These are phyloP conservation scores for Anadara kagoshimensis DNA, from an alignment of 1,140 invertebrate genomes.

Conservation along the genomic window DNA sequence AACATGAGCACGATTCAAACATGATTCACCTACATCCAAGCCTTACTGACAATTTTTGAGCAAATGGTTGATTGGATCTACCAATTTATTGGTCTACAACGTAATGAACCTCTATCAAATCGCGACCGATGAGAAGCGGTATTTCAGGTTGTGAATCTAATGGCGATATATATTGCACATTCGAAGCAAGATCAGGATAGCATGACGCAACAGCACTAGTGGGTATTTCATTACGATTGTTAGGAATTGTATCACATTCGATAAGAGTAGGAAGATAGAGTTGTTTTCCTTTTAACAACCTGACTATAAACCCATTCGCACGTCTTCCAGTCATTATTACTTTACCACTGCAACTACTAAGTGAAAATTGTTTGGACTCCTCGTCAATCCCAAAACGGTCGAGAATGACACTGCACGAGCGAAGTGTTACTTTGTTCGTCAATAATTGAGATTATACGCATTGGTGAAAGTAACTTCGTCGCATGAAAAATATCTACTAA, in stretches of 20 bases:
- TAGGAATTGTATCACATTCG: constrained; percentile 32
- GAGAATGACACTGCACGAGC: constrained; percentile 13
- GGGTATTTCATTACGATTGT: constrained; percentile 30
- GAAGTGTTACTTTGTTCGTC: constrained; percentile 36
- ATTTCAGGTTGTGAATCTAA: constrained; percentile 25
- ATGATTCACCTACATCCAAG: constrained; percentile 42
- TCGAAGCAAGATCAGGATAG: constrained; percentile 5
- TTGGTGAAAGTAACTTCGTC: background rate
- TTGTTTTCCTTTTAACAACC: constrained; percentile 15
- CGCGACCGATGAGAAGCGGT: constrained; percentile 21
- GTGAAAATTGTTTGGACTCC: constrained; percentile 13
- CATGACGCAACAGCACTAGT: background rate
- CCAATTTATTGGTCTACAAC: constrained; percentile 36
- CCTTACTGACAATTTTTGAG: constrained; percentile 39
- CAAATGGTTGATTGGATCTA: constrained; percentile 22
- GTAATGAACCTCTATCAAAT: constrained; percentile 35
- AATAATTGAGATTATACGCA: constrained; percentile 23
- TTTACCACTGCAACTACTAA: constrained; percentile 24
- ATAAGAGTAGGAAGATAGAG: constrained; percentile 23
- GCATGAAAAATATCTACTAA: constrained; percentile 14
- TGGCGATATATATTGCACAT: constrained; percentile 6
- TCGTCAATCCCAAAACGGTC: constrained; percentile 8
- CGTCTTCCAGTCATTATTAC: constrained; percentile 11
- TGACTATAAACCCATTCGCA: constrained; percentile 11
- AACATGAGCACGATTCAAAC: constrained; percentile 28